Percentiles rank a stretch among this genome's conserved stretches.
These are phyloP conservation scores for Odocoileus hemionus DNA, from an alignment of 2,113 vertebrate species.

Conservation along the genomic window DNA sequence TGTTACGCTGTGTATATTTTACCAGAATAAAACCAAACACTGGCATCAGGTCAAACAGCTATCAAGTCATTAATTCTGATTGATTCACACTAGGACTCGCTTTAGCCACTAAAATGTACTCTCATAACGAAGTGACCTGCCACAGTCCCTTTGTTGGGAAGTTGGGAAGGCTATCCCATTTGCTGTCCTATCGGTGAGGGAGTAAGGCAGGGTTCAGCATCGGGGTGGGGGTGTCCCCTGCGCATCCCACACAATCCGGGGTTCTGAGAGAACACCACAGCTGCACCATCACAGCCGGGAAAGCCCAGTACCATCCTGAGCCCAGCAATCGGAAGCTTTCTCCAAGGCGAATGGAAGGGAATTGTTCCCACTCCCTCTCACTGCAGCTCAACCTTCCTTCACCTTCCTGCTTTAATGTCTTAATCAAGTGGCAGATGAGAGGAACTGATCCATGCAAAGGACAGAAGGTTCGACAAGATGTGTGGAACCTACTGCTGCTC, in stretches of 20 bases:
- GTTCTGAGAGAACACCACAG: neutral
- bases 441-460: slow-evolving; percentile 80
- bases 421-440: slow-evolving; percentile 83
- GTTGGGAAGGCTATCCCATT: neutral
- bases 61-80: neutral
- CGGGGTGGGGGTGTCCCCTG: neutral
- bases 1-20: neutral
- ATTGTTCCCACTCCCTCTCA: slow-evolving; percentile 44
- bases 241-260: neutral
- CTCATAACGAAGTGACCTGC: neutral
- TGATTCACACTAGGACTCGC: neutral
- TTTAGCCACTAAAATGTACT: neutral
- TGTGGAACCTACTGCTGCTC: slow-evolving; percentile 61
- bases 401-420: slow-evolving; percentile 82
- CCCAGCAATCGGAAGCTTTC: neutral
- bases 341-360: slow-evolving; percentile 22
- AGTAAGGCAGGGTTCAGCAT: neutral
- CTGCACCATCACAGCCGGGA: accelerated
- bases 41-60: neutral
- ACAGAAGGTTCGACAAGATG: slow-evolving; percentile 74
- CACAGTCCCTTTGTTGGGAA: neutral
- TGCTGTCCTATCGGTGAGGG: neutral
- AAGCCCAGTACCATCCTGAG: neutral
- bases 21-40: neutral
- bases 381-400: slow-evolving; percentile 77